These are phyloP conservation scores for Scomberomorus guttatus DNA, from an alignment of 2,797 vertebrate species.

Conservation along the genomic window DNA sequence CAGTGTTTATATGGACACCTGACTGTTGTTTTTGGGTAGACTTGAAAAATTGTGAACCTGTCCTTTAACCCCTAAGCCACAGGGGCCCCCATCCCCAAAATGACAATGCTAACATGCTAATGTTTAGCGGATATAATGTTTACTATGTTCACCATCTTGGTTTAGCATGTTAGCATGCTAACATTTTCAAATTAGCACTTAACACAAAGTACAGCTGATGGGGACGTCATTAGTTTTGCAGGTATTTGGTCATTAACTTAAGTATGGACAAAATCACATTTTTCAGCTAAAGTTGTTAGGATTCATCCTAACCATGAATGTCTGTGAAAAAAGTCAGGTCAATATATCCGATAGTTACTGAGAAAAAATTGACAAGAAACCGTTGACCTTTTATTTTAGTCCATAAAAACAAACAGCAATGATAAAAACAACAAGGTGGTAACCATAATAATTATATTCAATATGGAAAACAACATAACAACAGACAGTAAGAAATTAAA, in stretches of 20 bases:
- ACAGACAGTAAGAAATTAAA: conserved; percentile 83
- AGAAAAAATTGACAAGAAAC: conserved; percentile 45
- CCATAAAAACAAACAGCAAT: conserved; percentile 84
- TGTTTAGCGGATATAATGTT: background rate
- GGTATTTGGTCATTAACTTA: background rate
- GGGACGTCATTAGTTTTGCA: background rate
- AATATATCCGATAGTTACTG: background rate
- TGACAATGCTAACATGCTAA: background rate
- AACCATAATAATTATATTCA: conserved; percentile 81
- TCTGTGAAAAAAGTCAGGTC: too few species aligned
- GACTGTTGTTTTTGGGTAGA: too few species aligned
- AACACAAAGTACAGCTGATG: background rate
- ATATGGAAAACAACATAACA: conserved; percentile 80
- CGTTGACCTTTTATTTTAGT: conserved; percentile 85
- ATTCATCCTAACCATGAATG: background rate
- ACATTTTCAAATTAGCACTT: background rate
- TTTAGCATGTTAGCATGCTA: background rate
- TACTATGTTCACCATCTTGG: background rate
- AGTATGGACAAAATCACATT: too few species aligned
- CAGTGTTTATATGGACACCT: too few species aligned
- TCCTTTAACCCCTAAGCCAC: too few species aligned
- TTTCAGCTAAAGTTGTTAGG: too few species aligned
- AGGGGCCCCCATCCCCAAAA: too few species aligned
- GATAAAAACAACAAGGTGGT: conserved; percentile 84
- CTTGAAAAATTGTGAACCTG: too few species aligned